Percentiles rank a stretch among this genome's conserved stretches.
phyloP scores from a whole-genome alignment of 1,140 invertebrate species.

The Lanistes nyassanus region DNA sequence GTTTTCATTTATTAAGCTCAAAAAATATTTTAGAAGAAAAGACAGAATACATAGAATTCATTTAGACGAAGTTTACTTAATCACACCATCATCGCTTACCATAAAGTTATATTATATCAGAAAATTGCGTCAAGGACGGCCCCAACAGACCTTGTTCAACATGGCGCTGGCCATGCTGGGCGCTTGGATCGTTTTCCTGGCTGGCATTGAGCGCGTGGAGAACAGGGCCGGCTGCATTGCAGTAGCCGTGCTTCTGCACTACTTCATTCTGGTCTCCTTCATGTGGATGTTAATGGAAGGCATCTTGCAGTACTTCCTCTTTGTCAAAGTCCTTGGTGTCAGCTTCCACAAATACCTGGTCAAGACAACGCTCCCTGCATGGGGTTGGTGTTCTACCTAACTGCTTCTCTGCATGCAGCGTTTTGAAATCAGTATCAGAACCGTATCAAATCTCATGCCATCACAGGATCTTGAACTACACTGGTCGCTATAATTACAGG shows the following conservation, averaged over 20 bases:
- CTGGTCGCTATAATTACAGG: too few relatives aligned
- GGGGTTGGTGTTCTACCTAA: slow-evolving; percentile 61
- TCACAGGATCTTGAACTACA: too few relatives aligned
- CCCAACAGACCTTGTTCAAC: slow-evolving; percentile 59
- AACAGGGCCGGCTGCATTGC: slow-evolving; percentile 51
- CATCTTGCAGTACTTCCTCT: slow-evolving; percentile 67
- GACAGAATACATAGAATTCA: too few relatives aligned
- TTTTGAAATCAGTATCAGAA: too few relatives aligned
- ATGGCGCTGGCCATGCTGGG: slow-evolving; percentile 53
- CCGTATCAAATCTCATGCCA: too few relatives aligned
- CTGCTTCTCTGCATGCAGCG: too few relatives aligned
- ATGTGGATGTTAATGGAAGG: slow-evolving; percentile 70
- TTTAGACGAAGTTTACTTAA: neutral
- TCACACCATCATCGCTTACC: neutral
- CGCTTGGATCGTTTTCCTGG: slow-evolving; percentile 55
- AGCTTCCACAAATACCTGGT: slow-evolving; percentile 63
- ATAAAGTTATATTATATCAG: too few relatives aligned
- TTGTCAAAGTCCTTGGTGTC: slow-evolving; percentile 68
- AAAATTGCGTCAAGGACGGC: slow-evolving; percentile 49
- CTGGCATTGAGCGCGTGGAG: slow-evolving; percentile 50
- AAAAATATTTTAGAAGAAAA: too few relatives aligned
- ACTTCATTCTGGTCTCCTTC: slow-evolving; percentile 68
- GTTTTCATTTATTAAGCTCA: too few relatives aligned
- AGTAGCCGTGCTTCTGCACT: slow-evolving; percentile 66
- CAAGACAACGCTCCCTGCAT: slow-evolving; percentile 65